phyloP scores from a whole-genome alignment of 2,113 vertebrate genomes.

The Sceloporus tristichus region DNA sequence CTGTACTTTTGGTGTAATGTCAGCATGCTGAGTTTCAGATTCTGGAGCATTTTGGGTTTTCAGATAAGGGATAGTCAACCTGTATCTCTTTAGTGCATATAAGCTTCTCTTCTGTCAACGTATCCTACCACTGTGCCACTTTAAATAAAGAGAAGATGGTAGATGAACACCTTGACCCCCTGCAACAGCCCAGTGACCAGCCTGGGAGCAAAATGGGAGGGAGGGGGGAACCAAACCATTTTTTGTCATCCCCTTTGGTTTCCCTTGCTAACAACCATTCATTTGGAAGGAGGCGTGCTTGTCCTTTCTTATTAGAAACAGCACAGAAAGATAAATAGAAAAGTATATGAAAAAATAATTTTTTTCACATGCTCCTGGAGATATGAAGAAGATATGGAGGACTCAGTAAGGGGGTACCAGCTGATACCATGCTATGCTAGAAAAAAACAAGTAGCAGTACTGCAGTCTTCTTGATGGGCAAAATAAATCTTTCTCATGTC shows the following conservation, averaged over 20 bases:
- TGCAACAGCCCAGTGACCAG: not conserved
- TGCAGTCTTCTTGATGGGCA: not conserved
- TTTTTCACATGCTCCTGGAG: not conserved
- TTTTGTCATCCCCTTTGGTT: not conserved
- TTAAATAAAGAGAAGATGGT: not conserved
- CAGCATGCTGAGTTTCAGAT: too few species aligned
- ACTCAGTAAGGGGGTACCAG: not conserved
- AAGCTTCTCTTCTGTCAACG: not conserved
- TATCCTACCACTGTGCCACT: not conserved
- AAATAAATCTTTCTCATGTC: slow-evolving; percentile 1
- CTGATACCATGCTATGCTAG: not conserved
- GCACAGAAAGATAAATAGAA: not conserved
- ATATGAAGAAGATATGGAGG: not conserved
- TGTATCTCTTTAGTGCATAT: not conserved
- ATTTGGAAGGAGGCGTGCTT: not conserved
- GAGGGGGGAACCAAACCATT: not conserved
- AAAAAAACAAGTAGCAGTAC: slow-evolving; percentile 37
- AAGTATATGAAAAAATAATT: not conserved
- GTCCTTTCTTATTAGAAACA: not conserved
- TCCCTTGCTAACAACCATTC: not conserved
- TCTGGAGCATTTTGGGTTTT: too few species aligned
- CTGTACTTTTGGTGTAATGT: too few species aligned
- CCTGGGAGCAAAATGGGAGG: not conserved
- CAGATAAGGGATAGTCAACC: too few species aligned
- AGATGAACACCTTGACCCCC: not conserved